Conservation (phyloP, 2,797 vertebrate genomes). For the Aulostomus chinensis region DNA sequence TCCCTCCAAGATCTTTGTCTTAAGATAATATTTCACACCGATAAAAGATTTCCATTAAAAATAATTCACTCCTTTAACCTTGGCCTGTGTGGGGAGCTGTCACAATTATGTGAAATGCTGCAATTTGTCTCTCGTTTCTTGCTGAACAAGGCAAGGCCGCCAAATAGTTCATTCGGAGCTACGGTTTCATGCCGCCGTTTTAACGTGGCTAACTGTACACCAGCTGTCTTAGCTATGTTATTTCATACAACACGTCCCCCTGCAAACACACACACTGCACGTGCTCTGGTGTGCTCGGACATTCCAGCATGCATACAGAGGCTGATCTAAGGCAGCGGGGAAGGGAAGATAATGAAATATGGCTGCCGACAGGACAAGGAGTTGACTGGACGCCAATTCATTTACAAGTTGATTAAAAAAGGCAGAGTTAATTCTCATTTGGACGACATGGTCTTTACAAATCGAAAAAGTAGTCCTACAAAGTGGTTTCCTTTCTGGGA, state of each 20-base stretch:
- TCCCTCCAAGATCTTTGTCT: not conserved
- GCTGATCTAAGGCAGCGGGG: slow-evolving; percentile 36
- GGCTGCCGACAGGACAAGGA: slow-evolving; percentile 23
- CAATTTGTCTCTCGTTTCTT: slow-evolving; percentile 11
- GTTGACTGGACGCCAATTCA: slow-evolving; percentile 13
- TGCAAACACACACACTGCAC: slow-evolving; percentile 16
- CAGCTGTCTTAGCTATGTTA: slow-evolving; percentile 37
- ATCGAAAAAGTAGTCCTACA: no score
- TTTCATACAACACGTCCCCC: slow-evolving; percentile 18
- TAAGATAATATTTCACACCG: slow-evolving; percentile 14
- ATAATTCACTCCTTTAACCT: slow-evolving; percentile 40
- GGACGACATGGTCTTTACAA: no score
- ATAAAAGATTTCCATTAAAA: slow-evolving; percentile 46
- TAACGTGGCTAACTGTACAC: slow-evolving; percentile 58
- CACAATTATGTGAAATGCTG: slow-evolving; percentile 14
- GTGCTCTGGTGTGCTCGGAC: slow-evolving; percentile 27
- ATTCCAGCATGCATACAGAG: slow-evolving; percentile 7
- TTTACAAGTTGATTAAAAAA: no score
- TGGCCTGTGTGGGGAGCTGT: slow-evolving; percentile 18
- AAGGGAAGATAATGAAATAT: slow-evolving; percentile 27
- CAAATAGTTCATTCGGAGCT: slow-evolving; percentile 42
- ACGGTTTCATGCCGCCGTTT: slow-evolving; percentile 22
- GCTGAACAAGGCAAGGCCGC: slow-evolving; percentile 25
- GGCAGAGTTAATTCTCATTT: no score
- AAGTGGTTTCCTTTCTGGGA: no score